Conservation (phyloP, 2,113 vertebrate genomes). For the Rhagologus leucostigma region DNA sequence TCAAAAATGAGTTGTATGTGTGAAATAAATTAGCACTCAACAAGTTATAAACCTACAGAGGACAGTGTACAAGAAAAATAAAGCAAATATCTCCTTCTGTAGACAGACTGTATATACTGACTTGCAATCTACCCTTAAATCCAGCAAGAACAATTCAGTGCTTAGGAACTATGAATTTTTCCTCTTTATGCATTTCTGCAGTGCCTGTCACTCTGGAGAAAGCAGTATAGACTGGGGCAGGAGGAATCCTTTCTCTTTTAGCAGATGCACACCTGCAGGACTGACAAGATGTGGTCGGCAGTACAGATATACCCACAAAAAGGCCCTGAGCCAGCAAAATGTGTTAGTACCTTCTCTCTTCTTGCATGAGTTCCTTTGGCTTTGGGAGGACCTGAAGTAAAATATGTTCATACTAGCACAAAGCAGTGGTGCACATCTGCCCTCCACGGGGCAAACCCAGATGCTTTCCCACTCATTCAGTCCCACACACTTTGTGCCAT, state of each 20-base stretch:
- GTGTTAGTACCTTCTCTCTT: not conserved
- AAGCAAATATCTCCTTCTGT: not conserved
- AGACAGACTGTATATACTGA: not conserved
- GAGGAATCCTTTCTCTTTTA: not conserved
- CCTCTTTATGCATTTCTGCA: not conserved
- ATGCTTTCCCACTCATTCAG: not conserved
- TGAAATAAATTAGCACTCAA: conserved; percentile 10
- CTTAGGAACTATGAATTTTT: not conserved
- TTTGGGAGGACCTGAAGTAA: not conserved
- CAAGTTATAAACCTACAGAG: not conserved
- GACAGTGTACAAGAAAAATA: not conserved
- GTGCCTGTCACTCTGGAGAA: not conserved
- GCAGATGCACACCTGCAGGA: not conserved
- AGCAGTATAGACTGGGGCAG: not conserved
- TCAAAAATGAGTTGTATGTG: not conserved
- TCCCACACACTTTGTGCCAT: not conserved
- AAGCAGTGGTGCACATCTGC: rapidly evolving
- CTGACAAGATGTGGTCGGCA: not conserved
- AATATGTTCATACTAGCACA: rapidly evolving
- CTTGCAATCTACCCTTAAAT: not conserved
- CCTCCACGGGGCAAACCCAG: not conserved
- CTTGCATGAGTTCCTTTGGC: not conserved
- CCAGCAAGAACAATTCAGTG: not conserved
- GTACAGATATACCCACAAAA: rapidly evolving
- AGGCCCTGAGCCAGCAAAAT: not conserved